Percentiles rank a stretch among this genome's conserved stretches.
Evolutionary conservation across 2,888 invertebrate genomes (phyloP).

Genomic region (Agrilus cyanescens): DNA sequence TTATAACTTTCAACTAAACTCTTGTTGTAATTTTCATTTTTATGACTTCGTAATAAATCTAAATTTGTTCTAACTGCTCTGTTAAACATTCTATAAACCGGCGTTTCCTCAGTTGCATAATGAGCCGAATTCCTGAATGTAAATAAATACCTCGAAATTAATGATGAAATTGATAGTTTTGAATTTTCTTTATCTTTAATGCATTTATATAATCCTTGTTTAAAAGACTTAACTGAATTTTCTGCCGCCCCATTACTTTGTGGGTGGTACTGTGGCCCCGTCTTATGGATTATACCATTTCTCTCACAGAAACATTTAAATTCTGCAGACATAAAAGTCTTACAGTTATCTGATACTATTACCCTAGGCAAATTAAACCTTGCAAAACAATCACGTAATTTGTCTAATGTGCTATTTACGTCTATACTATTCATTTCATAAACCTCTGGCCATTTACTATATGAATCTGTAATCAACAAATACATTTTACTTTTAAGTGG

Average conservation of each 20-base stretch:
- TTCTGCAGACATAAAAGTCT: conserved; percentile 16
- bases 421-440: conserved; percentile 14
- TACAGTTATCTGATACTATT: conserved; percentile 19
- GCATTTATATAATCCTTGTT: conserved; percentile 13
- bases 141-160: conserved; percentile 10
- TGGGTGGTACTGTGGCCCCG: conserved; percentile 10
- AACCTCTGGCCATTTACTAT: conserved; percentile 33
- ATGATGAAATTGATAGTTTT: conserved; percentile 9
- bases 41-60: neutral
- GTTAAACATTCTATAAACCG: conserved; percentile 9
- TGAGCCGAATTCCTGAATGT: no score
- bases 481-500: conserved; percentile 23
- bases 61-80: conserved; percentile 4
- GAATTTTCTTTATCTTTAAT: no score
- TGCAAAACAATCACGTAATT: conserved; percentile 17
- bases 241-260: conserved; percentile 4
- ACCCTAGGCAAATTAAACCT: conserved; percentile 17
- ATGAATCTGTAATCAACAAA: no score
- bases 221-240: conserved; percentile 6
- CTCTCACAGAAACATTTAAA: conserved; percentile 15
- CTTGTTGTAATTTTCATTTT: neutral
- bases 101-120: conserved; percentile 11
- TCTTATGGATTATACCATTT: conserved; percentile 17
- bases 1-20: no score
- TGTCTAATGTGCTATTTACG: conserved; percentile 7